Evolutionary conservation across 2,113 vertebrate species (phyloP), one percentile per base, ranked within the genome.

Genomic region (Myiagra hebetior): DNA sequence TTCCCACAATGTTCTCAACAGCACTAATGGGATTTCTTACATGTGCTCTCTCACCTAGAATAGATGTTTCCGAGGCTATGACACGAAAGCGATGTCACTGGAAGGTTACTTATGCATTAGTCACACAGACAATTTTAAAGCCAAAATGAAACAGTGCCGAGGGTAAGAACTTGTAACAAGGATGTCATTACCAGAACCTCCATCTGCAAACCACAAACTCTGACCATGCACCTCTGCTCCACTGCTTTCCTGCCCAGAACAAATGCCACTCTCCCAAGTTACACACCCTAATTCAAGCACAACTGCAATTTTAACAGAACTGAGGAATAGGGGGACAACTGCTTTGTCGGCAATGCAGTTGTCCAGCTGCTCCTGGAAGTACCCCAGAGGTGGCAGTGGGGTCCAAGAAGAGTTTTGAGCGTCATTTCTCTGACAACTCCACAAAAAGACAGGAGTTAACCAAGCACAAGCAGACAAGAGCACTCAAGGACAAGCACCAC

Each of bases 161-260:
- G 17, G 52, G 39, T 37, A 94, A 88, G 67, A 88, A 74, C 35
- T 77, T 77, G 21, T 60, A 74, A 89, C 0, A 1, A 75, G 62
- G 83, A 83, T 23, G 52, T 52, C 72, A 86, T 93, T 84, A 94
- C 70, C 82, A 93, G 55, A 94, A 67, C 39, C 35, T 80, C 67
- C 4, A 1, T 49, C 63, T 88, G 73, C 82, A 93, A 81, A 89
- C 72, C 83, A 90, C 75, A 92, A 78, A 35, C 83, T 42, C 4
- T 24, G 56, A 68, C 70, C 46, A n/a, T 0, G 6, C 1, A 6
- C 47, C 55, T 86, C 63, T 28, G 47, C 59, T 91, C 72, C 30
- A 39, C 56, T 93, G 64, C 50, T 72, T 67, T 67, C 56, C 85
- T 37, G 27, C 30, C 55, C 56, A 41, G 19, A 67, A 15, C 41